Evolutionary conservation across 1,140 invertebrate species (phyloP).

Genomic region (Pogonognathellus flavescens): DNA sequence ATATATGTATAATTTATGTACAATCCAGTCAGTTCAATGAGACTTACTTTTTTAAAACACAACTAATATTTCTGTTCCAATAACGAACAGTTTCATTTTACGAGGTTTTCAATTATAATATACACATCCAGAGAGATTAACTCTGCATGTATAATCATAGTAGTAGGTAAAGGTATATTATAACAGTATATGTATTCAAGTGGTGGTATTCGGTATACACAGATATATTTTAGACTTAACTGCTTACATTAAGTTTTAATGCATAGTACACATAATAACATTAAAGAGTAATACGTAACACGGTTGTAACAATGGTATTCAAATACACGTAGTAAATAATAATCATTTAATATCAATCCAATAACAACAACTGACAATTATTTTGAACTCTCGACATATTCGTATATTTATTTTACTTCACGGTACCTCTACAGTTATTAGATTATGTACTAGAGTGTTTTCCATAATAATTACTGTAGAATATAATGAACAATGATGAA

Average conservation of each 20-base stretch:
- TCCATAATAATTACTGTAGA: too few relatives aligned
- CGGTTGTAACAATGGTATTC: background rate
- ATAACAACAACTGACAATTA: background rate
- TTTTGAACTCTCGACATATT: background rate
- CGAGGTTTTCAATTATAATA: conserved; percentile 6
- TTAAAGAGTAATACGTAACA: too few relatives aligned
- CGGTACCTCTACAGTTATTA: background rate
- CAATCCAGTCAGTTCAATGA: conserved; percentile 49
- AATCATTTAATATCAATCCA: background rate
- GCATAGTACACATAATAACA: too few relatives aligned
- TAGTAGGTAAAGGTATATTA: background rate
- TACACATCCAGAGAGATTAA: background rate
- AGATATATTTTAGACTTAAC: too few relatives aligned
- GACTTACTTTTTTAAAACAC: conserved; percentile 30
- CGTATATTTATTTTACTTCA: background rate
- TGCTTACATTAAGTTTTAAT: too few relatives aligned
- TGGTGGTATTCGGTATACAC: too few relatives aligned
- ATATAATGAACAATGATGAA: too few relatives aligned
- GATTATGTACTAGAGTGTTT: too few relatives aligned
- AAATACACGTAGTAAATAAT: background rate
- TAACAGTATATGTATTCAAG: too few relatives aligned
- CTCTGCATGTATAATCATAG: conserved; percentile 22
- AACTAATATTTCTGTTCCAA: conserved; percentile 32
- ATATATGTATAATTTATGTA: background rate
- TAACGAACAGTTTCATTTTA: conserved; percentile 34